Percentiles rank a stretch among this genome's conserved stretches.
phyloP scores from a whole-genome alignment of 2,113 vertebrate species.

The Probosciger aterrimus region DNA sequence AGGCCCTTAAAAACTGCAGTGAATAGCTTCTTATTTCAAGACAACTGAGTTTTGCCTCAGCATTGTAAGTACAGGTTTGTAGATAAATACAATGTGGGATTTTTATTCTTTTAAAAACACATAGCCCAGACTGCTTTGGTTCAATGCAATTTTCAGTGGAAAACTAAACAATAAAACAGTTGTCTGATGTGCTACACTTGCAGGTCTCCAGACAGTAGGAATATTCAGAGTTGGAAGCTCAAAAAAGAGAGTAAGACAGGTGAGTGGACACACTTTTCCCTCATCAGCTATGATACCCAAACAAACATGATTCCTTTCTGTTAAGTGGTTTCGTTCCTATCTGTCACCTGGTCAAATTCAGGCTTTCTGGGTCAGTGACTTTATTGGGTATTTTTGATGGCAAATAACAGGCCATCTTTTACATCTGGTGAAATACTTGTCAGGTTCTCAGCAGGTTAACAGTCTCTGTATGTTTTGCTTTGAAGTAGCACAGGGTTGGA shows the following conservation, averaged over 20 bases:
- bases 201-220: constrained; percentile 94
- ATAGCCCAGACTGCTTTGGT: background rate
- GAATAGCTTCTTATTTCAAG: background rate
- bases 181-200: constrained; percentile 54
- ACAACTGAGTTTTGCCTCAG: background rate
- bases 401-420: background rate
- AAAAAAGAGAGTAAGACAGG: constrained; percentile 97
- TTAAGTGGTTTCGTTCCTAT: background rate
- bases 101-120: background rate
- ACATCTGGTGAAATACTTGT: background rate
- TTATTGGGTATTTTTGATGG: background rate
- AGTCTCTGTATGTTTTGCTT: constrained; percentile 6
- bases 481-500: background rate
- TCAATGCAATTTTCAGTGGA: background rate
- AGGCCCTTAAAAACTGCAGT: background rate
- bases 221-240: constrained; percentile 98
- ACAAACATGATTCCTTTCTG: background rate
- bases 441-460: constrained; percentile 17
- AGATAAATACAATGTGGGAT: background rate
- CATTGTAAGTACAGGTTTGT: background rate
- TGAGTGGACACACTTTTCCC: constrained; percentile 63
- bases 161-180: constrained; percentile 4
- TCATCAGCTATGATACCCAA: background rate
- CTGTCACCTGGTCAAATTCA: background rate
- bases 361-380: constrained; percentile 4